Evolutionary conservation across 2,113 vertebrate species (phyloP).

Genomic region (Amia ocellicauda): DNA sequence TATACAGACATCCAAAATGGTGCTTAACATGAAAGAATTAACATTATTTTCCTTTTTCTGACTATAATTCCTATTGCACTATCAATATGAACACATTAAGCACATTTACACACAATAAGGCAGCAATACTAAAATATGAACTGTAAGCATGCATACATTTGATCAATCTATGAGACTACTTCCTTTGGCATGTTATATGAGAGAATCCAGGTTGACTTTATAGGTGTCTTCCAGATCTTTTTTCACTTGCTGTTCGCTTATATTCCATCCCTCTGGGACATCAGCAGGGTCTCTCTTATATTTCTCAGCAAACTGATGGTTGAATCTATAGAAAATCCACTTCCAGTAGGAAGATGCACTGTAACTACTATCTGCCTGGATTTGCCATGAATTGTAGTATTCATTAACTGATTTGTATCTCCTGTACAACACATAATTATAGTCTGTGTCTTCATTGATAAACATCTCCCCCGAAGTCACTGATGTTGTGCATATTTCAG

Average conservation of each 20-base stretch:
- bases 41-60: too few species aligned
- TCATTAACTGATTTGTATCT: conserved; percentile 7
- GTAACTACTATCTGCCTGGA: conserved; percentile 1
- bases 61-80: too few species aligned
- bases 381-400: conserved; percentile 2
- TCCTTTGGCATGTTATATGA: not conserved
- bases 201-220: not conserved
- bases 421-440: not conserved
- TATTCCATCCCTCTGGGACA: not conserved
- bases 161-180: too few species aligned
- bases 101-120: too few species aligned
- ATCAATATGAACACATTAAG: too few species aligned
- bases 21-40: too few species aligned
- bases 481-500: not conserved
- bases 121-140: too few species aligned
- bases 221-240: conserved; percentile 15
- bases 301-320: not conserved
- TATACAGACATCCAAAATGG: too few species aligned
- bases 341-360: conserved; percentile 11
- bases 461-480: not conserved
- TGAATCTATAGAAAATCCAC: conserved; percentile 3
- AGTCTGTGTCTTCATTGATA: conserved; percentile 1
- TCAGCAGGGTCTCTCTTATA: not conserved
- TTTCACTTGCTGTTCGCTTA: not conserved
- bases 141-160: too few species aligned